Base-by-base conservation (phyloP, 2,113 vertebrate genomes). In the Takifugu bimaculatus region DNA sequence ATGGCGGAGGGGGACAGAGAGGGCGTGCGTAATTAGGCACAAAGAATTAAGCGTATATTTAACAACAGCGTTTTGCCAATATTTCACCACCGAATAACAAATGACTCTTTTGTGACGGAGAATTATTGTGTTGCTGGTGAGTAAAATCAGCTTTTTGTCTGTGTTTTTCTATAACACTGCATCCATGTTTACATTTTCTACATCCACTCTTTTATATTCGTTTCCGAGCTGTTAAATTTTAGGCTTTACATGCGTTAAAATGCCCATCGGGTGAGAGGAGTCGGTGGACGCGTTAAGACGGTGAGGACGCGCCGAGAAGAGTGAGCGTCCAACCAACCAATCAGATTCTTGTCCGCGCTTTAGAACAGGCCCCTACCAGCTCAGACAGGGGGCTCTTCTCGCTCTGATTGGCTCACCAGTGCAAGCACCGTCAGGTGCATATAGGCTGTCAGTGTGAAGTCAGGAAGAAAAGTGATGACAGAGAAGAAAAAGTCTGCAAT, bases 11-110 rank as follows among this genome's bases (percentile, higher is more conserved):
- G 50, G 74, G 57, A 51, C 57, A 64, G 68, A 65, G 70, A 80
- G 73, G 60, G 65, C 67, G 79, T 84, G 88, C 80, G 82, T 86
- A 79, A 71, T 60, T 77, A 63, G 64, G 67, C 75, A 39, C 35
- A 4, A 11, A 39, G 35, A 39, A 39, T 39, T 39, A 10, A 10
- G 35, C 7, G 35, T 11, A 11, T 39, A 39, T 39, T 39, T 39
- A 11, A 39, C 29, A 32, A 1, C 9, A 39, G 35, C 3, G 35
- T 39, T 39, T 39, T 39, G 35, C 9, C 32, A 35, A 39, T 5
- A 32, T 32, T 32, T 32, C 29, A 32, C 29, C 29, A 32, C 35
- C 35, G 35, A 39, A n/a, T n/a, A n/a, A n/a, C n/a, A n/a, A 39
- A 39, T 7, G 32, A 5, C 32, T 5, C 32, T 35, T 2, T 35